These are phyloP conservation scores for Myiopsitta monachus DNA, from an alignment of 2,113 vertebrate genomes.

Conservation along the genomic window DNA sequence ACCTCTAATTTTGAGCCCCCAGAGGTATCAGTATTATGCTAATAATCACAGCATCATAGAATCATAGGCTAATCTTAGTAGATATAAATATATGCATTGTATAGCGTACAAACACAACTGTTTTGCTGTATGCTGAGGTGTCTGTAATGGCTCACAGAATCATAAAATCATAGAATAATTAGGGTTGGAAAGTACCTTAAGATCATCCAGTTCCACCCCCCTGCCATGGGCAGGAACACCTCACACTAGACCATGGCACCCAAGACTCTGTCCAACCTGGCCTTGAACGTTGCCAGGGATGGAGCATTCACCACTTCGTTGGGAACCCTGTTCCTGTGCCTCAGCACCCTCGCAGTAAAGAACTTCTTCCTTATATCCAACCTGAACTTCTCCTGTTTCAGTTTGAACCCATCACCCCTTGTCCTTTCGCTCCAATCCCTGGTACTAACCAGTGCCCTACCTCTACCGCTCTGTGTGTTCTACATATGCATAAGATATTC, in stretches of 20 bases:
- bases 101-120: no score
- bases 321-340: no score
- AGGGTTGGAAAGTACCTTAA: background rate
- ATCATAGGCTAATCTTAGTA: no score
- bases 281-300: no score
- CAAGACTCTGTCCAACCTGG: no score
- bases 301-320: no score
- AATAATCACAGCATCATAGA: background rate
- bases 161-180: background rate
- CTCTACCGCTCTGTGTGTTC: background rate
- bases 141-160: background rate
- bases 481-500: background rate
- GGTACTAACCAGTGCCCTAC: background rate
- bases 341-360: background rate
- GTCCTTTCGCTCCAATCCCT: background rate
- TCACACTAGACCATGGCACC: background rate
- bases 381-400: background rate
- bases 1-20: background rate
- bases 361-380: background rate
- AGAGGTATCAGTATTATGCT: slow-evolving; percentile 13
- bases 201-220: background rate
- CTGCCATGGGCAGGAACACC: no score
- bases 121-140: no score
- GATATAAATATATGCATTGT: no score
- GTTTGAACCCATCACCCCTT: background rate